Evolutionary conservation across 1,140 invertebrate species (phyloP), one percentile per base, ranked within the genome.

Genomic region (Dreissena rostriformis): DNA sequence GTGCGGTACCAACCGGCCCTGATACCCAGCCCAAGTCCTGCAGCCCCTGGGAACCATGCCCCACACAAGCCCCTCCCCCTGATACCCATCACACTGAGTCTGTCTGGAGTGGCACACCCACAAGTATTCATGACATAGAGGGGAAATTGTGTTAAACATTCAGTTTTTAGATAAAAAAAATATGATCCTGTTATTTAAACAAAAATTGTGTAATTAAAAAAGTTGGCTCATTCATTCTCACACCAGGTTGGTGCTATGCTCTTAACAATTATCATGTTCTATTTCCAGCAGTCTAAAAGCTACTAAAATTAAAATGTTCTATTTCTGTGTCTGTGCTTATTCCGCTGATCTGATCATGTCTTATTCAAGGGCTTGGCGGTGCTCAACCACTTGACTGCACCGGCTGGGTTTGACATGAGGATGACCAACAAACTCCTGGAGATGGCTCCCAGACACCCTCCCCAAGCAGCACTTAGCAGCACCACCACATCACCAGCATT

Each of bases 11-110:
- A 61, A 24, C 57, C 57, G 6, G 57, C 57, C 57, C 12, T 92
- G 94, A 28, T 93, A 94, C 22, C 79, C 94, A 66, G 66, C 24
- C n/a, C 24, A 5, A 78, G 70, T 8, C 57, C 74, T 49, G 28
- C 39, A 51, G 55, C 15, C 55, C 39, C 22, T 52, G 55, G 52
- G n/a, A 12, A 10, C 19, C 28, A 1, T 1, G 22, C 1, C 5
- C 19, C 15, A 4, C 12, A 29, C 5, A 19, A 11, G 22, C 14
- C 51, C 26, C 11, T 53, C 15, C 49, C 67, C n/a, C 65, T 82
- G 2, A 74, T 77, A 73, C 78, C 67, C 19, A 82, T 78, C 19
- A 81, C 70, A n/a, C 66, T 80, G 15, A 67, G 77, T 73, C 57
- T 75, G 53, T 79, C 63, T 5, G 63, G 71, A 68, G 65, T 57